Conservation (phyloP, 64 coral and sea anemone genomes). For the Montipora capricornis region DNA sequence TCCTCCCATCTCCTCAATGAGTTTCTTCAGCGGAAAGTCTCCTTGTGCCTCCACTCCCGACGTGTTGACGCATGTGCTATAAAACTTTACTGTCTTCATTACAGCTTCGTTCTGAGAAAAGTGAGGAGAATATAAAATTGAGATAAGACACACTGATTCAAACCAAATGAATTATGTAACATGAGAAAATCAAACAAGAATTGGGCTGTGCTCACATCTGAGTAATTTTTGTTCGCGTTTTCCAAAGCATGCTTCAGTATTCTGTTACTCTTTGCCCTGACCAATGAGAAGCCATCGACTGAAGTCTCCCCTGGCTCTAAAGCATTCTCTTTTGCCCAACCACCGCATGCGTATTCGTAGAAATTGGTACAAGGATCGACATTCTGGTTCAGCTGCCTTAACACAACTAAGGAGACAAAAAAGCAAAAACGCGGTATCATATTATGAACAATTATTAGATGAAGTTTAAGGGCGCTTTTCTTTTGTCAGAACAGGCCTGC, state of each 20-base stretch:
- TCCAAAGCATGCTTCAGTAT: constrained; percentile 41
- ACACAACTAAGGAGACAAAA: not conserved
- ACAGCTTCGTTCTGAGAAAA: constrained; percentile 79
- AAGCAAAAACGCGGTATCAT: not conserved
- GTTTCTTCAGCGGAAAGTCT: constrained; percentile 48
- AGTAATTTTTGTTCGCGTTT: constrained; percentile 26
- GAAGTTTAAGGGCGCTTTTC: too few relatives aligned
- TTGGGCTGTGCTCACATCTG: not conserved
- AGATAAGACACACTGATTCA: not conserved
- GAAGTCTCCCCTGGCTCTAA: constrained; percentile 55
- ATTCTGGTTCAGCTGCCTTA: constrained; percentile 67
- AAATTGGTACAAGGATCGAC: constrained; percentile 66
- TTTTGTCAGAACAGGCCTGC: too few relatives aligned
- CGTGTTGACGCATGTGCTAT: constrained; percentile 65
- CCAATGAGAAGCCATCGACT: constrained; percentile 13
- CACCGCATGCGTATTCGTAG: constrained; percentile 62
- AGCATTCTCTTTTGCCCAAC: constrained; percentile 56
- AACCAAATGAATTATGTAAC: too few relatives aligned
- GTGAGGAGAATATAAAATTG: not conserved
- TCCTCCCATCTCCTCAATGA: constrained; percentile 78
- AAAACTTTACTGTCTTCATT: constrained; percentile 76
- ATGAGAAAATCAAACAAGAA: too few relatives aligned
- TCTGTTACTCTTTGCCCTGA: constrained; percentile 28
- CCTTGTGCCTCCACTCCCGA: constrained; percentile 40
- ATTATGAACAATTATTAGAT: too few relatives aligned